These are phyloP conservation scores for Drosophila meridiana DNA, from an alignment of 2,888 invertebrate genomes.

Conservation along the genomic window DNA sequence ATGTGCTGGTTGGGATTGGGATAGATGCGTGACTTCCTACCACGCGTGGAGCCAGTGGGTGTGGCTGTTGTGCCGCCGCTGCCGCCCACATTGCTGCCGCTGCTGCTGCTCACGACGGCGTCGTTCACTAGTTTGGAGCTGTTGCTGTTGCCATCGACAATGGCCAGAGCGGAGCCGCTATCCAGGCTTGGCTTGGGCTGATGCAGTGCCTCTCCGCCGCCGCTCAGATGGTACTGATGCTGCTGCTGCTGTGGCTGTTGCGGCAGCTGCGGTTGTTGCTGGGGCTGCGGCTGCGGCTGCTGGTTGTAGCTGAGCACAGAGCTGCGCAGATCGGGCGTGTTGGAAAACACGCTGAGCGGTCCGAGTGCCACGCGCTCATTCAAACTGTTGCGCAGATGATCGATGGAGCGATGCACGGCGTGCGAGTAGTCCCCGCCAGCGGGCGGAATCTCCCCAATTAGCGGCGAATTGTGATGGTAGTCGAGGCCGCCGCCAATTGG, in stretches of 20 bases:
- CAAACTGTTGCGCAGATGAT: slow-evolving; percentile 87
- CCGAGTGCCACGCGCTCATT: slow-evolving; percentile 87
- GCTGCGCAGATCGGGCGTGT: slow-evolving; percentile 82
- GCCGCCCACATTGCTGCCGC: slow-evolving; percentile 28
- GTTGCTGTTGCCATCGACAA: slow-evolving; percentile 43
- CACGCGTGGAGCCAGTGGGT: slow-evolving; percentile 72
- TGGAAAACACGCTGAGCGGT: slow-evolving; percentile 85
- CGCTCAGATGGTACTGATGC: slow-evolving; percentile 86
- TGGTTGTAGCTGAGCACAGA: slow-evolving; percentile 84
- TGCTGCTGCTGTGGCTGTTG: slow-evolving; percentile 85
- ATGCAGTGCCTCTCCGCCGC: slow-evolving; percentile 79
- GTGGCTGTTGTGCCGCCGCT: slow-evolving; percentile 42
- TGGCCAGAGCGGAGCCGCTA: slow-evolving; percentile 39
- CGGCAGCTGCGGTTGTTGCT: slow-evolving; percentile 86
- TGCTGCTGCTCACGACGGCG: slow-evolving; percentile 69
- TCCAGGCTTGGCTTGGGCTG: slow-evolving; percentile 69
- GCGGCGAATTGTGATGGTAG: slow-evolving; percentile 88
- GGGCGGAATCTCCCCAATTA: slow-evolving; percentile 89
- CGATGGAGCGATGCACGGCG: slow-evolving; percentile 89
- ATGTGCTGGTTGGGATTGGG: slow-evolving; percentile 83
- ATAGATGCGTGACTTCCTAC: slow-evolving; percentile 82
- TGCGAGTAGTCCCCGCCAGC: slow-evolving; percentile 87
- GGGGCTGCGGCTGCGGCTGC: slow-evolving; percentile 72
- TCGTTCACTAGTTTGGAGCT: slow-evolving; percentile 52
- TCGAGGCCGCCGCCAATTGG: slow-evolving; percentile 88